Evolutionary conservation across 2,888 invertebrate species (phyloP).

Genomic region (Leucophora obtusa): DNA sequence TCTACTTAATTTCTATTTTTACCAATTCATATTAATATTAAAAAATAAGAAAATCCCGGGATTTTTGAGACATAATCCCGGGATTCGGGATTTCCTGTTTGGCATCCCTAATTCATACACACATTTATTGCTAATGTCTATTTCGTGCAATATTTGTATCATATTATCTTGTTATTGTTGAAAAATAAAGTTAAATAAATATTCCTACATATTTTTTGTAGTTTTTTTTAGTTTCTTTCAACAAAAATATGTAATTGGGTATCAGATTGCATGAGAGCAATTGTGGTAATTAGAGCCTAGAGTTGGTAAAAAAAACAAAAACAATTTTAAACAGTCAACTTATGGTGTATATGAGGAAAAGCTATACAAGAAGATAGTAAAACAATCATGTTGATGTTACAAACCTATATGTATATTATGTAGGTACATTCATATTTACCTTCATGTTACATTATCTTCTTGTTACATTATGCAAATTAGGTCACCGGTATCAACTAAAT

Average conservation of each 20-base stretch:
- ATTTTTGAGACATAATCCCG: no score
- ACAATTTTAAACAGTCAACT: background rate
- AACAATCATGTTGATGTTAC: background rate
- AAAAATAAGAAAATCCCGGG: no score
- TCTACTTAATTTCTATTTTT: no score
- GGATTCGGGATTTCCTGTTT: no score
- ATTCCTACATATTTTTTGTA: conserved; percentile 26
- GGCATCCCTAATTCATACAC: no score
- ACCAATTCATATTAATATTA: no score
- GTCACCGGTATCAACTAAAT: conserved; percentile 5
- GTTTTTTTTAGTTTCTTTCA: background rate
- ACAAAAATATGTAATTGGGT: background rate
- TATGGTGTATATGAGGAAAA: conserved; percentile 29
- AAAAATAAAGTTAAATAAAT: background rate
- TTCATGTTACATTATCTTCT: background rate
- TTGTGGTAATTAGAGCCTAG: conserved; percentile 44
- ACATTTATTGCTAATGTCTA: conserved; percentile 46
- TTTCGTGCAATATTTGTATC: conserved; percentile 37
- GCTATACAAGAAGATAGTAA: conserved; percentile 9
- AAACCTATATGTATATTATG: conserved; percentile 16
- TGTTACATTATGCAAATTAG: conserved; percentile 24
- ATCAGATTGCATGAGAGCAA: conserved; percentile 44
- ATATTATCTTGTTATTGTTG: conserved; percentile 12
- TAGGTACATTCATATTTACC: background rate
- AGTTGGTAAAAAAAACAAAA: conserved; percentile 26